Evolutionary conservation across 2,113 vertebrate genomes (phyloP), one percentile per base, ranked within the genome.

Genomic region (Elachura formosa): DNA sequence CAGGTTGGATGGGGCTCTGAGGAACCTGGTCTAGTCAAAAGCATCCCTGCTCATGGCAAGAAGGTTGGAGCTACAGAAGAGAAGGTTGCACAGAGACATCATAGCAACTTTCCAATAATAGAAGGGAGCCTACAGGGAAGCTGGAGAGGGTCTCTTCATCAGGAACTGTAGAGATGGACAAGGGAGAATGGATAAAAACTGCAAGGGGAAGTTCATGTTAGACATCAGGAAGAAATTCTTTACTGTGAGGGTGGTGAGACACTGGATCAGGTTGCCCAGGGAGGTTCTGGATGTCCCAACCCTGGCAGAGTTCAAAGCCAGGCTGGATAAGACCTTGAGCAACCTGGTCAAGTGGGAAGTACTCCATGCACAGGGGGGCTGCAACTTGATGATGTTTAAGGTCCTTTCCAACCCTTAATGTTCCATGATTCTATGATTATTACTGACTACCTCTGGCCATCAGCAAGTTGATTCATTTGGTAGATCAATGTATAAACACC

Each of bases 351-450:
- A 58, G 20, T 45, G 45, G 7, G 16, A 89, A 4, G 11, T 17
- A 8, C 9, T 6, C 21, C 21, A 40, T 6, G 40, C 18, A 38
- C 17, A 24, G 12, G 1, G 5, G 24, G 2, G 0, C 1, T 31
- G 28, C 5, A 14, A 61, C 14, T 52, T 52, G 3, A 22, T 45
- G 23, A 67, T 40, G 10, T 34, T 61, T 46, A 61, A 46, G n/a
- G 21, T 40, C 21, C 4, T n/a, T 67, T 40, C n/a, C 54, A 82
- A 46, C 1, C 12, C 78, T 34, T 34, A 75, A 31, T 6, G 46
- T 13, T 74, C 26, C 15, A 34, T 8, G 9, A 73, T 72, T 52
- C 48, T 46, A 6, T 49, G 4, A 79, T 33, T 41, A 49, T 41
- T 62, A 48, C 24, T 69, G 54, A 28, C 15, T 75, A 52, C 19